Percentiles rank a stretch among this genome's conserved stretches.
phyloP scores from a whole-genome alignment of 2,113 vertebrate species.

The Noturus placidus region DNA sequence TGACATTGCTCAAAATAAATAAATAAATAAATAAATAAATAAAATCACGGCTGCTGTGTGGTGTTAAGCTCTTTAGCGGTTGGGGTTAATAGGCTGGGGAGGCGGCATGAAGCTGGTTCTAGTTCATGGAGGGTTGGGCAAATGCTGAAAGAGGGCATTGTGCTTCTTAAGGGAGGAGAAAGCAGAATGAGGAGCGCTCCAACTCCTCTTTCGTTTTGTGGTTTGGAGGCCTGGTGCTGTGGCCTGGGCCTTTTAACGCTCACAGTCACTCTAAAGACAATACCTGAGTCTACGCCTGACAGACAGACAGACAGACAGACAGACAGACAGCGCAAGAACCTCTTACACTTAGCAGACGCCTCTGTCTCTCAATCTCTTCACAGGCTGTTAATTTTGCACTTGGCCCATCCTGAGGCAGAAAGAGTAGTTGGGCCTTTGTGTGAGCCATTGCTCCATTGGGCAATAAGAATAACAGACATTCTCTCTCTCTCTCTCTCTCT shows the following conservation, averaged over 20 bases:
- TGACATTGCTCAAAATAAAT: not conserved
- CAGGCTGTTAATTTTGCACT: constrained; percentile 53
- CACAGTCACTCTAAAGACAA: constrained; percentile 55
- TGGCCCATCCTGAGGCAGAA: constrained; percentile 41
- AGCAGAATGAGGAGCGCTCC: constrained; percentile 60
- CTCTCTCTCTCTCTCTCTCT: not conserved
- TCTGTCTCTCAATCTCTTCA: constrained; percentile 36
- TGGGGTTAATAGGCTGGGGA: constrained; percentile 59
- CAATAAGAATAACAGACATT: constrained; percentile 50
- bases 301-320: constrained; percentile 21
- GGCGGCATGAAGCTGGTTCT: constrained; percentile 44
- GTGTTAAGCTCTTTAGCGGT: constrained; percentile 62
- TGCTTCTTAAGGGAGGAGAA: constrained; percentile 63
- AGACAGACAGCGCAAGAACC: not conserved
- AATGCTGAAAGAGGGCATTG: constrained; percentile 73
- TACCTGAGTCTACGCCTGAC: constrained; percentile 40
- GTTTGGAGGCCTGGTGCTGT: constrained; percentile 53
- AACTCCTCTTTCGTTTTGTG: constrained; percentile 64
- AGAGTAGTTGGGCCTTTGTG: constrained; percentile 46
- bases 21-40: too few relatives aligned
- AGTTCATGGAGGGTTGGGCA: constrained; percentile 61
- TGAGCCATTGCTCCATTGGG: constrained; percentile 41
- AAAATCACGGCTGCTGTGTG: constrained; percentile 42
- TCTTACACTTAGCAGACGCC: constrained; percentile 29
- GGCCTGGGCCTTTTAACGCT: constrained; percentile 59